phyloP scores from a whole-genome alignment of 2,113 vertebrate species.

The Archilochus colubris region DNA sequence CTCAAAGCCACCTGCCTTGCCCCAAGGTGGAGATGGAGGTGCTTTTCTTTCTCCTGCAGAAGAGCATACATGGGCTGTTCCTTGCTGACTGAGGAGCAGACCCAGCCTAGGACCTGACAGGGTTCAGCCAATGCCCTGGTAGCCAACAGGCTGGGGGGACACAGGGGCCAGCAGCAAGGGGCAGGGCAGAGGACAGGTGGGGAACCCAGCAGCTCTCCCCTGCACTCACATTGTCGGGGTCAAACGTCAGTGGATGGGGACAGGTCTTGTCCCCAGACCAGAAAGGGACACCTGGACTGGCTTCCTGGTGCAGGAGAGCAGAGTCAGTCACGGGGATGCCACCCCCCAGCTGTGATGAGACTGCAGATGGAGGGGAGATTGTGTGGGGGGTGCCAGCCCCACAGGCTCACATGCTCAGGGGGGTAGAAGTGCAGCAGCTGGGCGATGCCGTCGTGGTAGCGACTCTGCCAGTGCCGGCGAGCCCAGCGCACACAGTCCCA shows the following conservation, averaged over 20 bases:
- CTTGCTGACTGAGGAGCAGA: neutral
- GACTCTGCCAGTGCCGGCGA: conserved; percentile 76
- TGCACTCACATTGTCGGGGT: conserved; percentile 77
- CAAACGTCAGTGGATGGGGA: conserved; percentile 81
- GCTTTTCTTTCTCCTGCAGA: neutral
- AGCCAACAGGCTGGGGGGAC: too few species aligned
- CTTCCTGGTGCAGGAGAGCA: conserved; percentile 67
- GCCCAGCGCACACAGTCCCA: conserved; percentile 83
- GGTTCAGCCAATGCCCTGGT: too few species aligned
- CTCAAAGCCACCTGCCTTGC: neutral
- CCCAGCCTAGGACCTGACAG: neutral
- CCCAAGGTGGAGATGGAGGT: neutral
- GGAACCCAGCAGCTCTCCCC: neutral
- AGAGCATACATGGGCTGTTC: fast-evolving
- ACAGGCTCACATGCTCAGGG: conserved; percentile 56
- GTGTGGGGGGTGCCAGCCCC: neutral
- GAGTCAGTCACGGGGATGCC: neutral
- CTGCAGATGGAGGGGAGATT: fast-evolving
- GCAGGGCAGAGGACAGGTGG: too few species aligned
- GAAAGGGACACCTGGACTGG: conserved; percentile 76
- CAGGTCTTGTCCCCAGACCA: conserved; percentile 83
- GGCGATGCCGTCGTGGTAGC: conserved; percentile 73
- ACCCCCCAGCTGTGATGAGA: fast-evolving
- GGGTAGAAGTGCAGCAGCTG: conserved; percentile 83
- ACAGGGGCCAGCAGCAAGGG: too few species aligned